Conservation (phyloP, 2,113 vertebrate genomes). For the Tilapia sparmanii region DNA sequence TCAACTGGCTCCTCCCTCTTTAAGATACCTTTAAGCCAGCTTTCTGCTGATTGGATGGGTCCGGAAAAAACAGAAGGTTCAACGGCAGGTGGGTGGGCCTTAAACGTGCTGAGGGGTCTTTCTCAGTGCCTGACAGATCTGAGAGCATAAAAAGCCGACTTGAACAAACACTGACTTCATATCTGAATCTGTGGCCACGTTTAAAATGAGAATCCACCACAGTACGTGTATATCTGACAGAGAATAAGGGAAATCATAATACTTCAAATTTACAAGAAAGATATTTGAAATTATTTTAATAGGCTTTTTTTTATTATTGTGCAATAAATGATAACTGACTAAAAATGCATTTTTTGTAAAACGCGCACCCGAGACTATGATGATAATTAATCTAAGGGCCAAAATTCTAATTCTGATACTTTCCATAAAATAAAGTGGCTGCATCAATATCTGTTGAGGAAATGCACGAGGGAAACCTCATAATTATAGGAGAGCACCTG, state of each 20-base stretch:
- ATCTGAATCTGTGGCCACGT: not conserved
- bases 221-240: not conserved
- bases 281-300: not conserved
- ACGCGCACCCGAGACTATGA: not conserved
- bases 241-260: not conserved
- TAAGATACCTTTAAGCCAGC: not conserved
- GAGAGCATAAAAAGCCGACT: not conserved
- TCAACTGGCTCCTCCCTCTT: not conserved
- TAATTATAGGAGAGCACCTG: not conserved
- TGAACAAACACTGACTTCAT: not conserved
- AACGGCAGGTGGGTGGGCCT: rapidly evolving
- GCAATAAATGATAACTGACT: not conserved
- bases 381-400: not conserved
- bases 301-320: not conserved
- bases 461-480: not conserved
- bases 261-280: rapidly evolving
- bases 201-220: not conserved
- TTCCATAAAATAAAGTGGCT: not conserved
- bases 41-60: not conserved
- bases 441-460: not conserved
- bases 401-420: not conserved
- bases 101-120: not conserved
- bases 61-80: not conserved
- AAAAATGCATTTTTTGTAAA: not conserved
- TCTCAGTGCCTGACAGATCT: not conserved